Percentiles rank a stretch among this genome's conserved stretches.
Evolutionary conservation across 1,140 invertebrate genomes (phyloP).

Genomic region (Wiebesia pumilae): DNA sequence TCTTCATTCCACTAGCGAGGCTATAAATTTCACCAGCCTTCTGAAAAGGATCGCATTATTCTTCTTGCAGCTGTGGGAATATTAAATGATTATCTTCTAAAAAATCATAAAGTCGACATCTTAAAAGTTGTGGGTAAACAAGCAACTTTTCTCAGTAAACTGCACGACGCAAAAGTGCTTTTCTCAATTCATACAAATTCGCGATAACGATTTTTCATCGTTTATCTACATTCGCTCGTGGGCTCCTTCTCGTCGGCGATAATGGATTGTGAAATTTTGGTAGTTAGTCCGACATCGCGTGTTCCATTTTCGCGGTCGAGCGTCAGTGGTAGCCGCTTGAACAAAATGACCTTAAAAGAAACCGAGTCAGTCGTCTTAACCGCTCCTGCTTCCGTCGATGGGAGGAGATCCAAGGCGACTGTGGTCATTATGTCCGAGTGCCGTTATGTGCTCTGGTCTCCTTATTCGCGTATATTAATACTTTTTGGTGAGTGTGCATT

Average conservation of each 20-base stretch:
- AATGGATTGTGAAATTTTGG: constrained; percentile 26
- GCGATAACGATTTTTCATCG: background rate
- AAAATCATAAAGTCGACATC: background rate
- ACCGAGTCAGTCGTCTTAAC: constrained; percentile 5
- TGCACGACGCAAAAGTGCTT: no score
- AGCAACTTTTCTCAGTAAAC: background rate
- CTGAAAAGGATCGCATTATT: no score
- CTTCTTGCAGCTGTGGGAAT: background rate
- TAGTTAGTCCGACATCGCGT: background rate
- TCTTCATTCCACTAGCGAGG: no score
- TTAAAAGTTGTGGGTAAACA: background rate
- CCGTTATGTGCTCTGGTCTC: background rate
- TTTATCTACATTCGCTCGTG: background rate
- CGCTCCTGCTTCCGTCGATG: background rate
- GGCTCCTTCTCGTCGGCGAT: background rate
- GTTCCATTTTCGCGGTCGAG: background rate
- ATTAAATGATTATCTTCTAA: background rate
- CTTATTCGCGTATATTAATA: background rate
- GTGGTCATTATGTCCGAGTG: background rate
- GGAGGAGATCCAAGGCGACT: background rate
- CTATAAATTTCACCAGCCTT: no score
- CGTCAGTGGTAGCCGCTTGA: background rate
- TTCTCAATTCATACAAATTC: background rate
- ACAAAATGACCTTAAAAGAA: constrained; percentile 44
- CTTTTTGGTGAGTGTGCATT: background rate